These are phyloP conservation scores for Gasterosteus aculeatus DNA, from an alignment of 2,113 vertebrate genomes.

Conservation along the genomic window DNA sequence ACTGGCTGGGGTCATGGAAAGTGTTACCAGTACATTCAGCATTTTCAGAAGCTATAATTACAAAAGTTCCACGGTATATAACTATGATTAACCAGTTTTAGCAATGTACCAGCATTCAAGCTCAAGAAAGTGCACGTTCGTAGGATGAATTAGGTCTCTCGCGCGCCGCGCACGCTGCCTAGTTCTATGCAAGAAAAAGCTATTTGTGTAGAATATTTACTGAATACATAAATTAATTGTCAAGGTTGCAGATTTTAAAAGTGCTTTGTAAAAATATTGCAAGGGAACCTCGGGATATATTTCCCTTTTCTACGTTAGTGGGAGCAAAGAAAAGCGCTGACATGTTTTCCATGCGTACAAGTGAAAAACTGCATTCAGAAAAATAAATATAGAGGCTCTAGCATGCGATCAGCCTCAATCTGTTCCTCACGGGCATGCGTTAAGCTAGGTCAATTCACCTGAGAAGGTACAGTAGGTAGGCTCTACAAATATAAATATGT, in stretches of 20 bases:
- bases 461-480: slow-evolving; percentile 73
- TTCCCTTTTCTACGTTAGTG: slow-evolving; percentile 49
- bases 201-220: slow-evolving; percentile 53
- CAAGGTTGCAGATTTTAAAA: slow-evolving; percentile 62
- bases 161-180: slow-evolving; percentile 7
- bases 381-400: slow-evolving; percentile 49
- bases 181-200: slow-evolving; percentile 50
- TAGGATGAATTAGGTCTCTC: neutral
- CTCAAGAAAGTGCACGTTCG: slow-evolving; percentile 8
- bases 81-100: slow-evolving; percentile 26
- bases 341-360: slow-evolving; percentile 74
- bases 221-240: slow-evolving; percentile 54
- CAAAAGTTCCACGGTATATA: slow-evolving; percentile 46
- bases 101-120: slow-evolving; percentile 30
- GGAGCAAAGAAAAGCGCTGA: slow-evolving; percentile 53
- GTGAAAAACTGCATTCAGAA: slow-evolving; percentile 56
- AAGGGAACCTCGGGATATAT: slow-evolving; percentile 59
- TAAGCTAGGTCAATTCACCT: slow-evolving; percentile 77
- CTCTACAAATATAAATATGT: slow-evolving; percentile 67
- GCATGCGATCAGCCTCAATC: slow-evolving; percentile 74
- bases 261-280: slow-evolving; percentile 75
- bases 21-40: slow-evolving; percentile 32
- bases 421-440: slow-evolving; percentile 71
- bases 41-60: slow-evolving; percentile 43
- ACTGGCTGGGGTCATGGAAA: slow-evolving; percentile 45